These are phyloP conservation scores for Orthosia gothica DNA, from an alignment of 2,888 invertebrate genomes.

Conservation along the genomic window DNA sequence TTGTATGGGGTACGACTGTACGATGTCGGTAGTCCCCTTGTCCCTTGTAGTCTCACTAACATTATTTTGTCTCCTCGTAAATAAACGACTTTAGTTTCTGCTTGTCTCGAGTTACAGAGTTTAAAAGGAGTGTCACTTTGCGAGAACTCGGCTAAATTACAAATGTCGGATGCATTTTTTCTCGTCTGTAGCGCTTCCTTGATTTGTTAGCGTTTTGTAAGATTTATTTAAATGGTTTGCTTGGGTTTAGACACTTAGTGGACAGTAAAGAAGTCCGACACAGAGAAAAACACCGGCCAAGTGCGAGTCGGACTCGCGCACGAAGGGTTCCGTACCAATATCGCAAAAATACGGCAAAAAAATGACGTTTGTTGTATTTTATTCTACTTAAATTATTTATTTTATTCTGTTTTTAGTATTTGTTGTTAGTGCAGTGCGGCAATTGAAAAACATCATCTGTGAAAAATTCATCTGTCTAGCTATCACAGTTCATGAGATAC, in stretches of 20 bases:
- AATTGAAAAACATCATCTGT: too few relatives aligned
- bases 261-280: not conserved
- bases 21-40: not conserved
- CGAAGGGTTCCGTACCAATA: too few relatives aligned
- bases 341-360: too few relatives aligned
- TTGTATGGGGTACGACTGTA: not conserved
- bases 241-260: not conserved
- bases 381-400: too few relatives aligned
- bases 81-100: constrained; percentile 16
- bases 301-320: too few relatives aligned
- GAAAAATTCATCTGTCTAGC: too few relatives aligned
- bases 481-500: too few relatives aligned
- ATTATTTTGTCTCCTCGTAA: not conserved
- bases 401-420: too few relatives aligned
- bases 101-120: constrained; percentile 36
- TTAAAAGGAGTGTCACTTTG: constrained; percentile 40
- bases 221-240: not conserved
- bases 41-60: not conserved
- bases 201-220: not conserved
- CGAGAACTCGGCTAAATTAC: constrained; percentile 32
- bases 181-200: not conserved
- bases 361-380: too few relatives aligned
- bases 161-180: not conserved
- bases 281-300: too few relatives aligned
- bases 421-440: too few relatives aligned